Evolutionary conservation across 1,140 invertebrate species (phyloP).

Genomic region (fruit fly (Drosophila melanogaster)): DNA sequence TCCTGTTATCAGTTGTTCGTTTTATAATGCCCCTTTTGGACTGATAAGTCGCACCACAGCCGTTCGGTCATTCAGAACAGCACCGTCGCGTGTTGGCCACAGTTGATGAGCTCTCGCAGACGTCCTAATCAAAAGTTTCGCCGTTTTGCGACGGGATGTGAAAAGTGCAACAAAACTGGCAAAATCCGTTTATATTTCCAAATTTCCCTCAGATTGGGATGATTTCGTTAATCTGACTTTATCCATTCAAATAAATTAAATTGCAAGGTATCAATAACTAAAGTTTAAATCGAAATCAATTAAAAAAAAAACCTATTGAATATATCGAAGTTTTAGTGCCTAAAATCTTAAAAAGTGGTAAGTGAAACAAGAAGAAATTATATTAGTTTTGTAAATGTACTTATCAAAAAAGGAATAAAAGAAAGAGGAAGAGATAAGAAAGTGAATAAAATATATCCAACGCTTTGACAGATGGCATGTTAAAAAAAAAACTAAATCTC

Average conservation of each 20-base stretch:
- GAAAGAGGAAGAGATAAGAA: too few relatives aligned
- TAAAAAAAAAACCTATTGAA: not conserved
- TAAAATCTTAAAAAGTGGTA: not conserved
- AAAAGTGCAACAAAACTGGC: slow-evolving; percentile 21
- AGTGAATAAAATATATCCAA: too few relatives aligned
- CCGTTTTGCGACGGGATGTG: slow-evolving; percentile 56
- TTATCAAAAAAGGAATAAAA: too few relatives aligned
- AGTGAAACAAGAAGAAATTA: not conserved
- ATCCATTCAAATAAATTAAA: too few relatives aligned
- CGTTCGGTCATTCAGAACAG: slow-evolving; percentile 38
- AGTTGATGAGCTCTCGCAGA: slow-evolving; percentile 57
- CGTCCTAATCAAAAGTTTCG: slow-evolving; percentile 10
- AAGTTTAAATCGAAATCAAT: not conserved
- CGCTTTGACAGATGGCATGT: too few relatives aligned
- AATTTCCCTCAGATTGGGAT: slow-evolving; percentile 44
- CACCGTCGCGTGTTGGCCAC: slow-evolving; percentile 52
- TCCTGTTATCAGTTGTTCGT: slow-evolving; percentile 62
- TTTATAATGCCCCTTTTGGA: slow-evolving; percentile 56
- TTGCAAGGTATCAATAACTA: not conserved
- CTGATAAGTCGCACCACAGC: slow-evolving; percentile 60
- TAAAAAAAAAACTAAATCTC: too few relatives aligned
- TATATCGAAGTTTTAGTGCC: not conserved
- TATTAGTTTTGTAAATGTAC: not conserved
- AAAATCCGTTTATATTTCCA: slow-evolving; percentile 31
- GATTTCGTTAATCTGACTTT: not conserved